phyloP scores from a whole-genome alignment of 2,797 vertebrate species.

The Platyrinchus mystaceus region DNA sequence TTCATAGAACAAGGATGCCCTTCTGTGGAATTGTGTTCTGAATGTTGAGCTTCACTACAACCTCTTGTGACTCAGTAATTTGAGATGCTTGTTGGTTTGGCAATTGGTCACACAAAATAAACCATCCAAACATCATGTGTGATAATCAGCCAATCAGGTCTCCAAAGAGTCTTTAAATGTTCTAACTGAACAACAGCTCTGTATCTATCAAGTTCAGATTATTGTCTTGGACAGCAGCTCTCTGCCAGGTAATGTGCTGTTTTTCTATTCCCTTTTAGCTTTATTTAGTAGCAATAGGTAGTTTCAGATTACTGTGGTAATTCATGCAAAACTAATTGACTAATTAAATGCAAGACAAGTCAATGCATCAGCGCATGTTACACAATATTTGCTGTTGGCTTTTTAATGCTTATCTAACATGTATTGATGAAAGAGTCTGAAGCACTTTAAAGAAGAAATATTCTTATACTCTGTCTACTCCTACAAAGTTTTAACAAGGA shows the following conservation, averaged over 20 bases:
- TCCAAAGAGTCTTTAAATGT: slow-evolving; percentile 66
- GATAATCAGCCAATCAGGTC: slow-evolving; percentile 54
- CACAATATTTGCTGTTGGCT: slow-evolving; percentile 3
- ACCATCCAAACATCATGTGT: slow-evolving; percentile 51
- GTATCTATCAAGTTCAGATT: slow-evolving; percentile 3
- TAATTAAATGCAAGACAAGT: slow-evolving; percentile 52
- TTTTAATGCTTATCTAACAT: slow-evolving; percentile 32
- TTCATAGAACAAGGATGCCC: background rate
- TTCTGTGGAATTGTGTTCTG: background rate
- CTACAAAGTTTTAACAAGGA: background rate
- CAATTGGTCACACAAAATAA: slow-evolving; percentile 61
- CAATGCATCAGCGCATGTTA: background rate
- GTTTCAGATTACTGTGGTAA: slow-evolving; percentile 17
- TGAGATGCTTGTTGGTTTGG: slow-evolving; percentile 35
- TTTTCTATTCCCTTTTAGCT: slow-evolving; percentile 36
- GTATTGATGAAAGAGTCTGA: background rate
- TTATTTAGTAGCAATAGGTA: background rate
- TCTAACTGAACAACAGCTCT: slow-evolving; percentile 45
- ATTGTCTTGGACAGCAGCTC: slow-evolving; percentile 47
- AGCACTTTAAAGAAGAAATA: background rate
- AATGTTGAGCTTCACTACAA: background rate
- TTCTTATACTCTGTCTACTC: background rate
- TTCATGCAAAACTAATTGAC: slow-evolving; percentile 37
- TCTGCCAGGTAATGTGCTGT: slow-evolving; percentile 56
- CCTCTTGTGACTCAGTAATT: background rate